Base-by-base conservation (phyloP, 2,888 invertebrate species). In the Eupeodes latifasciatus region DNA sequence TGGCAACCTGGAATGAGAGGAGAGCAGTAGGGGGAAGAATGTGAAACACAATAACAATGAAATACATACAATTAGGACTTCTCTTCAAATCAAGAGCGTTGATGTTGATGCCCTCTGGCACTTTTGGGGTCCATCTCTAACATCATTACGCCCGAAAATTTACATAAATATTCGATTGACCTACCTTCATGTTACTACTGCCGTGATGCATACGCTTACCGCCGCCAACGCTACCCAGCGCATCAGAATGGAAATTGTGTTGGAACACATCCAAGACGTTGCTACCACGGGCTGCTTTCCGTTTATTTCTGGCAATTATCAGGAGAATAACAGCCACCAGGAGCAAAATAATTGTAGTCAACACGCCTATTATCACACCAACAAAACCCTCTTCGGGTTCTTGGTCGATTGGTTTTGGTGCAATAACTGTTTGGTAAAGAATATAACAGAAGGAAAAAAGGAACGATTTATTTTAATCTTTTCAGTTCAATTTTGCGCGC, bases 271-370 rank as follows among this genome's bases (percentile, higher is more conserved):
- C 94, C 90, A 93, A 92, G 69, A 93, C 93, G 89, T 93, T 93
- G 89, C 93, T 93, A 90, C 94, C 93, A 87, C 93, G 93, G 76
- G 93, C 93, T 47, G 90, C 89, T 86, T 89, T 89, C 55, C 95
- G 94, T 90, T 95, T 95, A 91, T 95, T 96, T 90, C 96, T 94
- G 91, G 95, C 95, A 90, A 96, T 95, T 93, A 97, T 96, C 93
- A 96, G 95, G 90, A 95, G 94, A 91, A 96, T 96, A 81, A 96
- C 95, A 77, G 95, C 95, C 86, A 96, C 94, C 89, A 96, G 94
- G 91, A 96, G 94, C 83, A 96, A 94, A 91, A 97, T 96, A 91
- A 96, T 96, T 69, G 96, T 96, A 76, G 96, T 96, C 91, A 97
- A 94, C 81, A 96, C 95, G 84, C 96, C 96, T 91, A 96, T 96